phyloP scores from a whole-genome alignment of 2,888 invertebrate species.

The Galeopsomyia nigrocyanea region DNA sequence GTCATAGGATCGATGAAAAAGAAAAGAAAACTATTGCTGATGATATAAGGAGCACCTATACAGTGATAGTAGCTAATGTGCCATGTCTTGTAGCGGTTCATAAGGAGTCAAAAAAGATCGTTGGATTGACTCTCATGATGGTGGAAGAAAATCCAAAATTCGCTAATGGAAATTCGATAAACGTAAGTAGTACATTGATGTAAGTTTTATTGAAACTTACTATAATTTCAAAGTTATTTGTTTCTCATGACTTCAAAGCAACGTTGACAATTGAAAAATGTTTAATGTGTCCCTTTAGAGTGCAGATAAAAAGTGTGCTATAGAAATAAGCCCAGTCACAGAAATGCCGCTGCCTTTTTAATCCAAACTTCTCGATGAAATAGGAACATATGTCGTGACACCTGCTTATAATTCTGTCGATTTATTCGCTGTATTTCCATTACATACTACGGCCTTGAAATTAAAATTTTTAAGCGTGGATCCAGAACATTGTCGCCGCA shows the following conservation, averaged over 20 bases:
- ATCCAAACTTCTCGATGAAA: too few relatives aligned
- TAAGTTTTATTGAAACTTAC: too few relatives aligned
- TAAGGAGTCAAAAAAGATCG: background rate
- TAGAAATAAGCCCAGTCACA: too few relatives aligned
- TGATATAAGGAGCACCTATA: background rate
- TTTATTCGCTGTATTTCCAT: background rate
- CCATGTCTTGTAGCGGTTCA: background rate
- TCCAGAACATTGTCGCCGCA: background rate
- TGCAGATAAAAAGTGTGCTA: too few relatives aligned
- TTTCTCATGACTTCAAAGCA: too few relatives aligned
- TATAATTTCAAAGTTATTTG: too few relatives aligned
- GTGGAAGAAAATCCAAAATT: background rate
- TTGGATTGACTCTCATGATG: background rate
- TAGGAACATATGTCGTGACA: too few relatives aligned
- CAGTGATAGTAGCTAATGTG: background rate
- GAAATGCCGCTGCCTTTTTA: too few relatives aligned
- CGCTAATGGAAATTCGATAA: too few relatives aligned
- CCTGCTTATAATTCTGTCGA: background rate
- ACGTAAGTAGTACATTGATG: too few relatives aligned
- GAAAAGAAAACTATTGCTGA: background rate
- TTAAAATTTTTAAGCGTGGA: background rate
- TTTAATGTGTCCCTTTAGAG: too few relatives aligned
- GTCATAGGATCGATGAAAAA: background rate
- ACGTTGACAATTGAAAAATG: too few relatives aligned
- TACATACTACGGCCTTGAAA: background rate